A percentile compares a stretch with the other conserved stretches of the same genome.
phyloP scores from a whole-genome alignment of 2,888 invertebrate genomes.

The Drosophila birchii region DNA sequence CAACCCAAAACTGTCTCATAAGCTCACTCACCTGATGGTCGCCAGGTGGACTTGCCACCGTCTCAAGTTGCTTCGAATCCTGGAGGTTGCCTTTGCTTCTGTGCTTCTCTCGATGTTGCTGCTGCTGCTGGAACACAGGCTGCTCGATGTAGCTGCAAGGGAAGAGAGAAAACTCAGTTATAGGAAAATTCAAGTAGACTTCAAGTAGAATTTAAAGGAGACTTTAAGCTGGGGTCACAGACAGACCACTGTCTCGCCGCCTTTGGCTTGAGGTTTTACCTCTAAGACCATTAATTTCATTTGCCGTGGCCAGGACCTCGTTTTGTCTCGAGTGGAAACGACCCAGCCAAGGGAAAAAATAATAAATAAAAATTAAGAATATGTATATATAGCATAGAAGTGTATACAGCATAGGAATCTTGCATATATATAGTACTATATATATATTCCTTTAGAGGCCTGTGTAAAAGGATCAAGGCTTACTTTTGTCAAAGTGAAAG shows the following conservation, averaged over 20 bases:
- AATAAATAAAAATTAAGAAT: constrained; percentile 25
- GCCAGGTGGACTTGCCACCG: constrained; percentile 24
- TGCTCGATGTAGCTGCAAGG: constrained; percentile 22
- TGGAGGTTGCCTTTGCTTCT: neutral
- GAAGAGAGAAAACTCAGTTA: neutral
- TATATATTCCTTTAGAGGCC: neutral
- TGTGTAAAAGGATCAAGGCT: constrained; percentile 7
- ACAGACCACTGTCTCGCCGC: constrained; percentile 37
- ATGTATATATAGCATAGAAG: no score
- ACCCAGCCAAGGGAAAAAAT: neutral
- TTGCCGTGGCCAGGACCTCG: constrained; percentile 33
- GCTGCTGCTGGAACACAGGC: no score
- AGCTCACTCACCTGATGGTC: constrained; percentile 29
- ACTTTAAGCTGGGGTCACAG: neutral
- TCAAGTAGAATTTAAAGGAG: constrained; percentile 4
- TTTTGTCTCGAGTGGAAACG: constrained; percentile 49
- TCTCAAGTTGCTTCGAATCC: constrained; percentile 4
- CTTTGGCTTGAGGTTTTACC: constrained; percentile 56
- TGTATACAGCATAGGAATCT: no score
- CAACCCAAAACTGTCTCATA: neutral
- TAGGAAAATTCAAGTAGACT: constrained; percentile 1
- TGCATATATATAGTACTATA: neutral
- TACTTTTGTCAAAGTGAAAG: constrained; percentile 62
- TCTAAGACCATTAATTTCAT: constrained; percentile 68
- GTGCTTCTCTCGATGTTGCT: no score